Percentiles rank a stretch among this genome's conserved stretches.
These are phyloP conservation scores for Drosophila leonis DNA, from an alignment of 2,888 invertebrate species.

Conservation along the genomic window DNA sequence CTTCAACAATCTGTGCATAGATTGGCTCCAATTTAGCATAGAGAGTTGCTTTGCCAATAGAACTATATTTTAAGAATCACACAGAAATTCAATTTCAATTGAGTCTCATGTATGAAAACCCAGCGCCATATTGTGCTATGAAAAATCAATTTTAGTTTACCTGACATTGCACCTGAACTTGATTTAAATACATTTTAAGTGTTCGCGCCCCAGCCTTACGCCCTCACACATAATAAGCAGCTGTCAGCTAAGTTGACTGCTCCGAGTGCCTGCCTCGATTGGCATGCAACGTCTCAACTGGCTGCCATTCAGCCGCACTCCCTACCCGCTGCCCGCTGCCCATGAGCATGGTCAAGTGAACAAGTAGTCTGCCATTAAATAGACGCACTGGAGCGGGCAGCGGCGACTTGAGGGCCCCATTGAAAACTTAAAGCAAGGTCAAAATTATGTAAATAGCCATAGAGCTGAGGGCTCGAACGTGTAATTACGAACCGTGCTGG, in stretches of 20 bases:
- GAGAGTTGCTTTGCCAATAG: not conserved
- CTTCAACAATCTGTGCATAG: not conserved
- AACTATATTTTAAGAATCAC: not conserved
- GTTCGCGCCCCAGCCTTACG: not conserved
- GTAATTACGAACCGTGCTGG: slow-evolving; percentile 48
- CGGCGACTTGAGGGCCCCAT: slow-evolving; percentile 27
- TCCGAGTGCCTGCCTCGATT: slow-evolving; percentile 35
- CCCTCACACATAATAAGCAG: slow-evolving; percentile 31
- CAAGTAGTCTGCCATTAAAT: slow-evolving; percentile 61
- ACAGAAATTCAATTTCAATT: not conserved
- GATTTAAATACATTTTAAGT: slow-evolving; percentile 36
- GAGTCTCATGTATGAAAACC: not conserved
- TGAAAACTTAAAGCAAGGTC: slow-evolving; percentile 55
- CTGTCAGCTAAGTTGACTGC: slow-evolving; percentile 20
- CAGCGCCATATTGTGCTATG: slow-evolving; percentile 17
- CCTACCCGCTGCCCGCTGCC: not conserved
- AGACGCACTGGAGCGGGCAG: slow-evolving; percentile 45
- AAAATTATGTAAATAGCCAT: slow-evolving; percentile 60
- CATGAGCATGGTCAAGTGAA: slow-evolving; percentile 26
- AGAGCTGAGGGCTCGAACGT: slow-evolving; percentile 14
- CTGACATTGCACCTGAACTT: slow-evolving; percentile 54
- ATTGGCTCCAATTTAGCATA: not conserved
- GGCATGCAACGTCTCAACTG: slow-evolving; percentile 9
- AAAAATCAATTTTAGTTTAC: slow-evolving; percentile 49
- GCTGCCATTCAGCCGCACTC: slow-evolving; percentile 3